phyloP scores from a whole-genome alignment of 2,888 invertebrate genomes.

The Drosophila mettleri region DNA sequence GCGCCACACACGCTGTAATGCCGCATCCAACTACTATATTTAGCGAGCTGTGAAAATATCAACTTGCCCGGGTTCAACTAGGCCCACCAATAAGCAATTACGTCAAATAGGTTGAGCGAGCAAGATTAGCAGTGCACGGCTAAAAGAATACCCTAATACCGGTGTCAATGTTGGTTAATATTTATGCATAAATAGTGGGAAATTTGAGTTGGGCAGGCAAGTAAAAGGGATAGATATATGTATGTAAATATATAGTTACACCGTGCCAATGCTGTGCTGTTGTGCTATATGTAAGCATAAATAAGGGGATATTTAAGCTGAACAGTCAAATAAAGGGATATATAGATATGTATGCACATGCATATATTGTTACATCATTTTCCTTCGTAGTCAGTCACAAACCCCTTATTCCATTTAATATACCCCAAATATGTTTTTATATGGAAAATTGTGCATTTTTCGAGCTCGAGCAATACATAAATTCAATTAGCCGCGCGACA shows the following conservation, averaged over 20 bases:
- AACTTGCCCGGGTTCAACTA: slow-evolving; percentile 19
- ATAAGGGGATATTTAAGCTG: background rate
- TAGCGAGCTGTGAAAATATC: slow-evolving; percentile 43
- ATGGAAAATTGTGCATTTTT: background rate
- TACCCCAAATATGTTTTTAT: background rate
- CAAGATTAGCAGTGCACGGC: background rate
- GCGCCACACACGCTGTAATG: slow-evolving; percentile 20
- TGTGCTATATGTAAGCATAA: background rate
- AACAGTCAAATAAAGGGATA: too few relatives aligned
- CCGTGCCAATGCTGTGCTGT: too few relatives aligned
- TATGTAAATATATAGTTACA: too few relatives aligned
- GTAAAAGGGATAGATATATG: too few relatives aligned
- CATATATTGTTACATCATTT: too few relatives aligned
- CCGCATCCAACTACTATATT: slow-evolving; percentile 27
- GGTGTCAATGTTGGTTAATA: background rate
- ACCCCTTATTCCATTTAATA: background rate
- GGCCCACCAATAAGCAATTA: slow-evolving; percentile 5
- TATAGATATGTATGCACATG: too few relatives aligned
- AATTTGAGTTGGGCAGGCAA: too few relatives aligned
- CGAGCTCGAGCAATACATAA: slow-evolving; percentile 17
- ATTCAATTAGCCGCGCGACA: slow-evolving; percentile 30
- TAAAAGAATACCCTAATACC: background rate
- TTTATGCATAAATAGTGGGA: background rate
- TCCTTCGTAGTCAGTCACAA: background rate
- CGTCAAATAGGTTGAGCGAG: too few relatives aligned